Evolutionary conservation across 92 coral and sea anemone genomes (phyloP).

Genomic region (Zoanthus sansibaricus): DNA sequence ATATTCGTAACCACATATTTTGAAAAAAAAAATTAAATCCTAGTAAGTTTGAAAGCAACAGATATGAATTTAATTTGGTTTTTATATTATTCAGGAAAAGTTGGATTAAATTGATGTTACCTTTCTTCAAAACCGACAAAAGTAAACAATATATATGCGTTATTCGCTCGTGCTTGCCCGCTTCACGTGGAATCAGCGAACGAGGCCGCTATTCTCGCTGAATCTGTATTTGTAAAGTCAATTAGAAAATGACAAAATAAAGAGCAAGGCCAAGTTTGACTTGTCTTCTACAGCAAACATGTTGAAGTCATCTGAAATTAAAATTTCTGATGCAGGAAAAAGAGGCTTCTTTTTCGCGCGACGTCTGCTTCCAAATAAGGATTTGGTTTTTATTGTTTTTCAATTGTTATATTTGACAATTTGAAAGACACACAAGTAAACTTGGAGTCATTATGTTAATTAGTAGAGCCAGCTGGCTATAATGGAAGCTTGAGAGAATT

Average conservation of each 20-base stretch:
- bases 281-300: neutral
- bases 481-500: conserved; percentile 23
- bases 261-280: neutral
- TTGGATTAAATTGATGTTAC: too few species aligned
- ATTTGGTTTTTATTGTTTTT: conserved; percentile 43
- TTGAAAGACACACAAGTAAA: conserved; percentile 67
- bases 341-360: neutral
- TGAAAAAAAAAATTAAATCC: neutral
- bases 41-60: neutral
- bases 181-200: neutral
- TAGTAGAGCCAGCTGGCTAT: conserved; percentile 76
- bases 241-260: neutral
- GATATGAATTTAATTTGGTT: neutral
- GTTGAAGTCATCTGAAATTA: neutral
- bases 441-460: conserved; percentile 80
- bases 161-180: neutral
- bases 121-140: too few species aligned
- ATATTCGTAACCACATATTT: neutral
- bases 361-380: conserved; percentile 63
- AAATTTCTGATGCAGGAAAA: conserved; percentile 33
- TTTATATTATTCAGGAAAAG: too few species aligned
- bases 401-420: conserved; percentile 59
- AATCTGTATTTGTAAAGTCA: neutral
- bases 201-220: conserved; percentile 22
- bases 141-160: too few species aligned